Conservation (phyloP, 2,888 invertebrate genomes). For the Stegophylla sp. region DNA sequence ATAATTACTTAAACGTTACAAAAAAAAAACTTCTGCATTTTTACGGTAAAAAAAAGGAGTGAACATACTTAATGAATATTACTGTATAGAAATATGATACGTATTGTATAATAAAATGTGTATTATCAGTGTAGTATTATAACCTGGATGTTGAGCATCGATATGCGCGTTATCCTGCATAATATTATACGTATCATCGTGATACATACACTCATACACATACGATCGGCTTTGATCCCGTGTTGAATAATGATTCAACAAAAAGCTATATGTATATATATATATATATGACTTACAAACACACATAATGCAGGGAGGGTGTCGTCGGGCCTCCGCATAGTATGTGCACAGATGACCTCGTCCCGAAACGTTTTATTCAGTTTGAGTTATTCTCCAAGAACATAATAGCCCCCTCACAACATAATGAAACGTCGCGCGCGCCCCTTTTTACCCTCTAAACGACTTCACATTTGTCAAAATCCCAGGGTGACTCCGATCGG, state of each 20-base stretch:
- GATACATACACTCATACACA: too few relatives aligned
- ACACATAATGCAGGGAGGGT: background rate
- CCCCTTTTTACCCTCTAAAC: conserved; percentile 52
- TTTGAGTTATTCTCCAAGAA: conserved; percentile 38
- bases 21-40: too few relatives aligned
- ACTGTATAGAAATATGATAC: too few relatives aligned
- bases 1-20: too few relatives aligned
- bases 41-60: too few relatives aligned
- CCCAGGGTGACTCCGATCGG: conserved; percentile 17
- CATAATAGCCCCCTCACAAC: conserved; percentile 32
- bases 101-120: too few relatives aligned
- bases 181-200: too few relatives aligned
- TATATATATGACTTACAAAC: background rate
- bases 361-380: conserved; percentile 47
- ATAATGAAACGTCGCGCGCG: conserved; percentile 22
- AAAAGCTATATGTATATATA: background rate
- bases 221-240: background rate
- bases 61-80: too few relatives aligned
- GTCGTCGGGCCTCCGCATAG: background rate
- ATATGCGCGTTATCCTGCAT: too few relatives aligned
- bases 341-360: conserved; percentile 26
- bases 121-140: too few relatives aligned
- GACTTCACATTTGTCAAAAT: conserved; percentile 55
- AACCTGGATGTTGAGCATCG: too few relatives aligned
- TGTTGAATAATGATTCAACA: conserved; percentile 24